Evolutionary conservation across 2,797 vertebrate species (phyloP), one percentile per base, ranked within the genome.

Genomic region (Cottoperca gobio): DNA sequence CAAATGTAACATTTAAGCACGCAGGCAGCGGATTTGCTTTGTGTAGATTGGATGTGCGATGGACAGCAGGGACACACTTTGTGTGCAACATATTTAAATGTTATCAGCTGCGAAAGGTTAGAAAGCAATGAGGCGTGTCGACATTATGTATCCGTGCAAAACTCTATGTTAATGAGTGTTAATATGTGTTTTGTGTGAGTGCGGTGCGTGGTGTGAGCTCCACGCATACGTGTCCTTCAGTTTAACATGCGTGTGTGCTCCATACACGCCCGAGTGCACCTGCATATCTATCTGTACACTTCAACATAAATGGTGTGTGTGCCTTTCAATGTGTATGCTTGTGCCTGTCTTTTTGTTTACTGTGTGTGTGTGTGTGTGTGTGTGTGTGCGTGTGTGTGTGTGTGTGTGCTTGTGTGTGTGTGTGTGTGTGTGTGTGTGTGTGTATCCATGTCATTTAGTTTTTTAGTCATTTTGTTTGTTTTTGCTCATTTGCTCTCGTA

Each of bases 31-130:
- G 12, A 3, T 46, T 35, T 10, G 4, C 26, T 11, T 31, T 8
- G n/a, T 33, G 48, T 42, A 57, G 33, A 9, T 21, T 26, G 4
- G 6, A 13, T 11, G 49, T 70, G 67, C 42, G 37, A 50, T 71
- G 40, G 68, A 71, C 81, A 37, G 53, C 58, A 60, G 58, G 53
- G 46, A 72, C 58, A 54, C 24, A 63, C 61, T 40, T 0, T 5
- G 16, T 62, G 63, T 62, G n/a, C 8, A 16, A 57, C 49, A 33
- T 42, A 40, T 42, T 69, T 49, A 53, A 54, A 79, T 55, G 50
- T 64, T 65, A 35, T 78, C 61, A 63, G 66, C 72, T 75, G 72
- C 46, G 59, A 40, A 77, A 73, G 53, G 61, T 74, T 59, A 39
- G 70, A 33, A 54, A 23, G 28, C 74, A 70, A 42, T 5, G 64